Conservation (phyloP, 2,888 invertebrate species). For the Microdon myrmicae region DNA sequence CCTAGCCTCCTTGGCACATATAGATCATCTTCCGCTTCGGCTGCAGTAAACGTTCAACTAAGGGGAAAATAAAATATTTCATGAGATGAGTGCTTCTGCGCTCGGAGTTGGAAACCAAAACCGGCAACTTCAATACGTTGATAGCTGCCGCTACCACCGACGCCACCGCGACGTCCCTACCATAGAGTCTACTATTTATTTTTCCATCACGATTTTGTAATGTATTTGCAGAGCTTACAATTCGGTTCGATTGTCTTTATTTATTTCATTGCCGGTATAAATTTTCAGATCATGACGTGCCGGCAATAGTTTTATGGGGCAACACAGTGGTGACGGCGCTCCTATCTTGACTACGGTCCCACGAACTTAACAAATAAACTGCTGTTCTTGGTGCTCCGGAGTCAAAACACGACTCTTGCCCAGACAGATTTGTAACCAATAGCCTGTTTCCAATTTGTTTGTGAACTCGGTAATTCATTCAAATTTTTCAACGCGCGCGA, state of each 20-base stretch:
- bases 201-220: slow-evolving; percentile 50
- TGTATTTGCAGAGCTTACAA: slow-evolving; percentile 49
- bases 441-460: slow-evolving; percentile 53
- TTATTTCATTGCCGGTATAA: slow-evolving; percentile 52
- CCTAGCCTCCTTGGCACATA: no score
- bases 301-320: slow-evolving; percentile 38
- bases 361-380: slow-evolving; percentile 44
- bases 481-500: slow-evolving; percentile 42
- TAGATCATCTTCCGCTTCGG: no score
- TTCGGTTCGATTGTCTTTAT: slow-evolving; percentile 53
- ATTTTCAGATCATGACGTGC: slow-evolving; percentile 48
- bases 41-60: no score
- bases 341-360: slow-evolving; percentile 1
- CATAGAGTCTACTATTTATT: slow-evolving; percentile 41
- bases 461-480: slow-evolving; percentile 52
- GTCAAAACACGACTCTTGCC: slow-evolving; percentile 46
- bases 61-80: no score
- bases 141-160: neutral
- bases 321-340: slow-evolving; percentile 12
- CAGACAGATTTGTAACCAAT: slow-evolving; percentile 53
- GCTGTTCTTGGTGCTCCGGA: slow-evolving; percentile 29
- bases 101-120: slow-evolving; percentile 2
- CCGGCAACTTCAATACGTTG: neutral
- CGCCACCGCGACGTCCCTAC: slow-evolving; percentile 2
- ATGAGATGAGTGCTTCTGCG: slow-evolving; percentile 47